phyloP scores from a whole-genome alignment of 2,113 vertebrate species.

The Tonatia bakeri region DNA sequence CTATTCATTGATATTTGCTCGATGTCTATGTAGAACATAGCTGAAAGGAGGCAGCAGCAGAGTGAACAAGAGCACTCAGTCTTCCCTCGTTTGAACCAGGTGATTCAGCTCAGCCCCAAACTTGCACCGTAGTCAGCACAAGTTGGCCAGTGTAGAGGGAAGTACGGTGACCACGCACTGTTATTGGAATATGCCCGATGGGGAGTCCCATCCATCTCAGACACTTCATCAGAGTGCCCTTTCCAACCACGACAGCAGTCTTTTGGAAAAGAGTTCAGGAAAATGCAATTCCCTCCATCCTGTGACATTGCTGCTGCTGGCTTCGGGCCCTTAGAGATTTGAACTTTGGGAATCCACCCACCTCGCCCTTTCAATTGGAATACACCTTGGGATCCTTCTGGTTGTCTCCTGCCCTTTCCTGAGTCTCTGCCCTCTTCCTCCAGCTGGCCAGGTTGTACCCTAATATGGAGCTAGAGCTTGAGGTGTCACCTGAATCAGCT shows the following conservation, averaged over 20 bases:
- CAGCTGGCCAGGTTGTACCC: constrained; percentile 78
- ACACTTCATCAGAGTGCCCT: neutral
- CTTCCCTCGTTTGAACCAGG: neutral
- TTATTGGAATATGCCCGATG: neutral
- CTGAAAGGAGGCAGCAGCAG: neutral
- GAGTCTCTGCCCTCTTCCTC: neutral
- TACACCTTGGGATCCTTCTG: neutral
- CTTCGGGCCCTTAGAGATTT: neutral
- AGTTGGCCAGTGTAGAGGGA: neutral
- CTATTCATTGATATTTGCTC: neutral
- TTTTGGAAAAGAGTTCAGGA: neutral
- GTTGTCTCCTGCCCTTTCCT: neutral
- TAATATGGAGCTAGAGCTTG: constrained; percentile 63
- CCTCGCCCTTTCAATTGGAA: neutral
- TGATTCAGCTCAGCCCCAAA: neutral
- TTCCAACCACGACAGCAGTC: neutral
- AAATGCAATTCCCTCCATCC: neutral
- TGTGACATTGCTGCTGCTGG: neutral
- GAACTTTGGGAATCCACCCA: neutral
- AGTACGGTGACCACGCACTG: neutral
- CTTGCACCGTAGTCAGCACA: neutral
- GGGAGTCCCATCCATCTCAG: neutral
- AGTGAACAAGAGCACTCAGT: neutral
- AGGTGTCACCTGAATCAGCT: constrained; percentile 34
- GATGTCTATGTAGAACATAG: neutral